These are phyloP conservation scores for Anoura caudifer DNA, from an alignment of 2,113 vertebrate species.

Conservation along the genomic window DNA sequence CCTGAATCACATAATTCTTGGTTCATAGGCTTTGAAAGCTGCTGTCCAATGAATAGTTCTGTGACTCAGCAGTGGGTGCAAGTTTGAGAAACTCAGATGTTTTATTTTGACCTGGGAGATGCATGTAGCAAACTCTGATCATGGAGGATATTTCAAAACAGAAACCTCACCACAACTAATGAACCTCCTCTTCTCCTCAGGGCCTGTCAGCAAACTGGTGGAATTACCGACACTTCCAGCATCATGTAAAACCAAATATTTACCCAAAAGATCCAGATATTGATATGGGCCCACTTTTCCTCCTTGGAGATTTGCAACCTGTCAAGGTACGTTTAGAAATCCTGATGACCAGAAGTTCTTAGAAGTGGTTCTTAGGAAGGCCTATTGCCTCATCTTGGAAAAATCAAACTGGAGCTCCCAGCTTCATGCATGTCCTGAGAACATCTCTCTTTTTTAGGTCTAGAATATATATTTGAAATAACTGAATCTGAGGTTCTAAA, in stretches of 20 bases:
- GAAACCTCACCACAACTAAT: background rate
- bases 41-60: background rate
- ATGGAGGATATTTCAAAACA: background rate
- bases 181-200: constrained; percentile 62
- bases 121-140: background rate
- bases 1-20: background rate
- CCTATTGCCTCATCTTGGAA: background rate
- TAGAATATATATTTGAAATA: background rate
- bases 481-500: background rate
- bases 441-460: background rate
- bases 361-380: background rate
- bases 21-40: background rate
- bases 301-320: constrained; percentile 70
- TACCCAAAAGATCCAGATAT: constrained; percentile 82
- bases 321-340: constrained; percentile 42
- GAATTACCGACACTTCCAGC: constrained; percentile 80
- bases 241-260: constrained; percentile 83
- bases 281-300: constrained; percentile 79
- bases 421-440: background rate
- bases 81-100: background rate
- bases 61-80: background rate
- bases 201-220: constrained; percentile 81
- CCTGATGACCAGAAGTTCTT: background rate
- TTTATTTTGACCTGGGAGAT: background rate
- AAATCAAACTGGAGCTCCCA: background rate